Base-by-base conservation (phyloP, 2,797 vertebrate genomes). In the Poecilia picta region DNA sequence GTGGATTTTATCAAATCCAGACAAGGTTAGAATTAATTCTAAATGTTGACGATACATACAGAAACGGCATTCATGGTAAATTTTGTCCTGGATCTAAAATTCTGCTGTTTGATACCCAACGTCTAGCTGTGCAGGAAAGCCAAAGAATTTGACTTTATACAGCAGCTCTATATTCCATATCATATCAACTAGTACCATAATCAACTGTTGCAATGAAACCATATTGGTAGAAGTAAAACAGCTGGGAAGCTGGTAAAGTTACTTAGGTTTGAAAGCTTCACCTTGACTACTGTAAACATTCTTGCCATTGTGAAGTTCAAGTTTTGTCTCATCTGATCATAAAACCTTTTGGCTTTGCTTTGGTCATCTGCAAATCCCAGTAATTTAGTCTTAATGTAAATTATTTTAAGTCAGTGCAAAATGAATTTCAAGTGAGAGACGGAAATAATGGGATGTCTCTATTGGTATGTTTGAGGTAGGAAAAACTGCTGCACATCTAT, bases 401-500 rank as follows among this genome's bases (percentile, higher is more conserved):
- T 66, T 53, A 49, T 70, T 78, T 77, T 53, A 85, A 83, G 73
- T 62, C 74, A 55, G 66, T 73, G 74, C 23, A 66, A 85, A 81
- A 33, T 72, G 57, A 31, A 55, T 87, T 86, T 86, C 78, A 47
- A 76, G 71, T 66, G 79, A 46, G 66, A 70, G 77, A 59, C 73
- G 72, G 39, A 85, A 87, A 89, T 89, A 90, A 74, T 55, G 39
- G 8, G 75, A 73, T 75, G 79, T 78, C 75, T 83, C 49, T 78
- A 72, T 43, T 77, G 88, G 81, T 74, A 90, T 83, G 84, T 39
- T 73, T 77, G 16, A 73, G 55, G 84, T 47, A 73, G 43, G 62
- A 89, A 84, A 89, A 91, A 92, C 87, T 89, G 91, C 83, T 82
- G 77, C 77, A 62, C 39, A 81, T 89, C 90, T 94, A 93, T 92